Conservation (phyloP, 2,888 invertebrate genomes). For the Amiota mariae region DNA sequence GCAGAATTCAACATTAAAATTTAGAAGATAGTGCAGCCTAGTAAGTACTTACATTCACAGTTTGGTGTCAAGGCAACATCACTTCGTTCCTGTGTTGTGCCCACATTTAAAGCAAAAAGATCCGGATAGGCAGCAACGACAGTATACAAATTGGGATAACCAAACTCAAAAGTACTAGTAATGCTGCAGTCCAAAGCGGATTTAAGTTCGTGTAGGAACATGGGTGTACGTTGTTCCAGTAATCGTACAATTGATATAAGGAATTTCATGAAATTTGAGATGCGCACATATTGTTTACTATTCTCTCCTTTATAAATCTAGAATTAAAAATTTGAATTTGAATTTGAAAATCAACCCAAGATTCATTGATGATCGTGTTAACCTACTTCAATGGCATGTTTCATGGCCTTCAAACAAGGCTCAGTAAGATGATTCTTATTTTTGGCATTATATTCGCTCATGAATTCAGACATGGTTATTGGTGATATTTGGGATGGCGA, state of each 20-base stretch:
- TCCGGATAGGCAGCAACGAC: conserved; percentile 69
- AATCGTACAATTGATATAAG: conserved; percentile 66
- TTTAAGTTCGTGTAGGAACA: conserved; percentile 70
- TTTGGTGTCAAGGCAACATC: conserved; percentile 64
- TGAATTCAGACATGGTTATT: conserved; percentile 60
- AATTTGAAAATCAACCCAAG: neutral
- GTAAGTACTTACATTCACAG: conserved; percentile 64
- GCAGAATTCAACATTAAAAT: neutral
- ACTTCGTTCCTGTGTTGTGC: conserved; percentile 65
- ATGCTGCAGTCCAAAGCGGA: conserved; percentile 62
- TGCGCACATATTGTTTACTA: conserved; percentile 54
- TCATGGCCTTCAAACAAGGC: conserved; percentile 68
- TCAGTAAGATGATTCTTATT: conserved; percentile 62
- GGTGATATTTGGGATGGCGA: conserved; percentile 29
- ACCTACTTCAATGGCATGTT: conserved; percentile 70
- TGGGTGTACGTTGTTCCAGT: conserved; percentile 64
- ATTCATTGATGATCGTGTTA: too few relatives aligned
- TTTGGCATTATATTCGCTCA: conserved; percentile 62
- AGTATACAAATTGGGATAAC: conserved; percentile 70
- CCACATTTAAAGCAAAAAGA: conserved; percentile 66
- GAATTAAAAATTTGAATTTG: neutral
- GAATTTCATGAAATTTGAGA: conserved; percentile 68
- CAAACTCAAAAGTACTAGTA: conserved; percentile 67
- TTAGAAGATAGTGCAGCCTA: neutral
- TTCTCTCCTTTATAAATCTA: conserved; percentile 63